Percentiles rank a stretch among this genome's conserved stretches.
Conservation (phyloP, 2,113 vertebrate species). For the Illadopsis cleaveri region DNA sequence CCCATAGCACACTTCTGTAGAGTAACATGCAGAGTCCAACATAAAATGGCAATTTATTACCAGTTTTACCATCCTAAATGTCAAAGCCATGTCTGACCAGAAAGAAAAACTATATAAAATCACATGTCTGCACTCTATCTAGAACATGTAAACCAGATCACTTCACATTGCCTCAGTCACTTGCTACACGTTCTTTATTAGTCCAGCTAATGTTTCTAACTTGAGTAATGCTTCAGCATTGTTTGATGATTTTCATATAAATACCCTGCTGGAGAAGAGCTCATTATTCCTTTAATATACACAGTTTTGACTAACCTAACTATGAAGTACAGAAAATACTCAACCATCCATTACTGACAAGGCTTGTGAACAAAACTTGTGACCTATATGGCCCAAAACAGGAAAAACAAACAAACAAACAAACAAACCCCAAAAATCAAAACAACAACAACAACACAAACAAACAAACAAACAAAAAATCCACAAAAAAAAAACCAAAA, state of each 20-base stretch:
- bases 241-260: background rate
- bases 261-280: background rate
- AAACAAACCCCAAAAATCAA: too few species aligned
- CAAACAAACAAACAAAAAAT: too few species aligned
- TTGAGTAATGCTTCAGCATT: background rate
- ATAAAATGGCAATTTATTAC: background rate
- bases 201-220: background rate
- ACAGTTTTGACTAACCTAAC: background rate
- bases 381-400: background rate
- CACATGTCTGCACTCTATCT: background rate
- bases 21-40: background rate
- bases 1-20: background rate
- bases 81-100: background rate
- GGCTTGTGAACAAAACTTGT: background rate
- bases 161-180: background rate
- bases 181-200: background rate
- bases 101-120: background rate
- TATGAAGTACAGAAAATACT: background rate
- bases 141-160: background rate
- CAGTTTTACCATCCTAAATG: background rate
- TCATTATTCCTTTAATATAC: background rate
- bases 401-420: background rate
- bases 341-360: background rate
- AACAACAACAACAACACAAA: background rate
- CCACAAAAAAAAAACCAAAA: too few species aligned